phyloP scores from a whole-genome alignment of 2,113 vertebrate species.

The Pseudopipra pipra region DNA sequence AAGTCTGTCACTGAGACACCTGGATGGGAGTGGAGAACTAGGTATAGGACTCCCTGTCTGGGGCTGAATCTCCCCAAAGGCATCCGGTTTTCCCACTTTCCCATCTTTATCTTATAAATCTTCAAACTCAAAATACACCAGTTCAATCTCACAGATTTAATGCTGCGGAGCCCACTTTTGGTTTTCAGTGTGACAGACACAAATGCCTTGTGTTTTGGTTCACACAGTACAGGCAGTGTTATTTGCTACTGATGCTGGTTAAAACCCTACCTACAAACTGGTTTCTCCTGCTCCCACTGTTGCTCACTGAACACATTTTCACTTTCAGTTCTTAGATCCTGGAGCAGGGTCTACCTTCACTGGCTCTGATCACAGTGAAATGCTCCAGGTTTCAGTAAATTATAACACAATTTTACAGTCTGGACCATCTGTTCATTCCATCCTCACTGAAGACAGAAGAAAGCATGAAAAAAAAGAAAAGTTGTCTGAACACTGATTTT shows the following conservation, averaged over 20 bases:
- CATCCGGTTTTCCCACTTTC: rapidly evolving
- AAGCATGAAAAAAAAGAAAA: neutral
- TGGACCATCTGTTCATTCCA: neutral
- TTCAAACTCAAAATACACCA: neutral
- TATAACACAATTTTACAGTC: neutral
- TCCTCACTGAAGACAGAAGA: neutral
- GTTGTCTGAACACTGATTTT: neutral
- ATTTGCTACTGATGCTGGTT: neutral
- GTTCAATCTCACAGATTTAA: neutral
- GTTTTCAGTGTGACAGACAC: neutral
- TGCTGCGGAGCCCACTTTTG: neutral
- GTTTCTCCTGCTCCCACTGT: neutral
- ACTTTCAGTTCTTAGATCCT: neutral
- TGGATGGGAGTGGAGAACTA: neutral
- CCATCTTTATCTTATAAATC: neutral
- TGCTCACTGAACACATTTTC: neutral
- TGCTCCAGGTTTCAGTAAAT: neutral
- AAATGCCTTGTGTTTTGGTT: neutral
- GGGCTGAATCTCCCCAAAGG: neutral
- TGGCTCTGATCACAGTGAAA: neutral
- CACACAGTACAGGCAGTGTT: neutral
- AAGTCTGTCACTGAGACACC: neutral
- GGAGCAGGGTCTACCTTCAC: neutral
- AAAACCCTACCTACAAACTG: neutral
- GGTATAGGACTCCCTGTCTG: neutral